These are phyloP conservation scores for Centroberyx gerrardi DNA, from an alignment of 2,797 vertebrate species.

Conservation along the genomic window DNA sequence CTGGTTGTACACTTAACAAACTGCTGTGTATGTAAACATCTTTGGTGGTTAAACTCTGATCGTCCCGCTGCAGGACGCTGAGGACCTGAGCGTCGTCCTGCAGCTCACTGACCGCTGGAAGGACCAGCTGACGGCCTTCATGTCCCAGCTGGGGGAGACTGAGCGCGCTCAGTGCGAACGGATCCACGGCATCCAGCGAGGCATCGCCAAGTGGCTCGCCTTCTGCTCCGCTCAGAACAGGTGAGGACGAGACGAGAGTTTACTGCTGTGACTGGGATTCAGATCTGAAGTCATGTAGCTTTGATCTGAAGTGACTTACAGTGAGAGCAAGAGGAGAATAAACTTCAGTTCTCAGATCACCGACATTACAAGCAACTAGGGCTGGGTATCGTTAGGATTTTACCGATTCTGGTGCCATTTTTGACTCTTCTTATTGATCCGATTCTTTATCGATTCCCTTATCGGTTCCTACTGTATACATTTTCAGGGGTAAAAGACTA, in stretches of 20 bases:
- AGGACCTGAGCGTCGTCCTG: constrained; percentile 82
- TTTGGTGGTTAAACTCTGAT: background rate
- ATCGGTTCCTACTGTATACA: too few relatives aligned
- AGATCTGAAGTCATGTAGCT: too few relatives aligned
- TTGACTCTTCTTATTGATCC: too few relatives aligned
- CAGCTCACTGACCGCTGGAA: constrained; percentile 82
- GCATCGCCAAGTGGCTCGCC: constrained; percentile 79
- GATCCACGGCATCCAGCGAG: constrained; percentile 70
- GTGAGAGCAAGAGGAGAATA: too few relatives aligned
- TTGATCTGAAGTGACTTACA: too few relatives aligned
- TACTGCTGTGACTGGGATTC: too few relatives aligned
- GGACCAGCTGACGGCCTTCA: constrained; percentile 69
- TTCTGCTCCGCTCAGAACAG: constrained; percentile 69
- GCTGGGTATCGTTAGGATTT: too few relatives aligned
- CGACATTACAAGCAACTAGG: too few relatives aligned
- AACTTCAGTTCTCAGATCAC: too few relatives aligned
- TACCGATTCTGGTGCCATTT: too few relatives aligned
- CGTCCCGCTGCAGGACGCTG: constrained; percentile 82
- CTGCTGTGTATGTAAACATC: background rate
- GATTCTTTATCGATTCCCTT: too few relatives aligned
- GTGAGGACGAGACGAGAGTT: constrained; percentile 64
- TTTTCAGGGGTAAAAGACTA: too few relatives aligned
- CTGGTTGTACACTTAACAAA: background rate
- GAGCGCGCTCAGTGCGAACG: constrained; percentile 78
- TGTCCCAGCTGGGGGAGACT: constrained; percentile 72